Evolutionary conservation across 2,888 invertebrate species (phyloP).

Genomic region (Rhaphigaster nebulosa): DNA sequence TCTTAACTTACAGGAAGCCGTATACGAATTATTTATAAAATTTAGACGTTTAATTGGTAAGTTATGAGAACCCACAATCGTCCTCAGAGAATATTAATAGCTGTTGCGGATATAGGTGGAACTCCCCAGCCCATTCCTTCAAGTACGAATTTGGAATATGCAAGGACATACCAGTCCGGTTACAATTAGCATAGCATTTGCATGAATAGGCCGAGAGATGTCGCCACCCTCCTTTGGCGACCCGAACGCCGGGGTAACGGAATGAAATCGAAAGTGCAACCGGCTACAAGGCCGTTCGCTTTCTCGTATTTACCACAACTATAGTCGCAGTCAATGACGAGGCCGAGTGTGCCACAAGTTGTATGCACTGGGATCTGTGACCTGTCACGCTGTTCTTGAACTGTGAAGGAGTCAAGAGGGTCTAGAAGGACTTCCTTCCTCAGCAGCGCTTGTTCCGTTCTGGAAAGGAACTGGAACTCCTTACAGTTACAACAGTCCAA

Average conservation of each 20-base stretch:
- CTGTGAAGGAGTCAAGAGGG: background rate
- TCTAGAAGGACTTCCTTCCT: background rate
- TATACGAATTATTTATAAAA: no score
- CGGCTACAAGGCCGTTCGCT: background rate
- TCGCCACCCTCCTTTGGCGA: conserved; percentile 23
- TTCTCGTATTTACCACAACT: conserved; percentile 27
- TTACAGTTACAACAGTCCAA: background rate
- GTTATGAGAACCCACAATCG: background rate
- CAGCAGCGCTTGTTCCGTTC: background rate
- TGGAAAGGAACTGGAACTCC: background rate
- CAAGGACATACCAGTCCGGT: background rate
- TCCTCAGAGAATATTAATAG: background rate
- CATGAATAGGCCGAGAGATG: conserved; percentile 7
- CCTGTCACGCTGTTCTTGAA: background rate
- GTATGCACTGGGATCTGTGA: background rate
- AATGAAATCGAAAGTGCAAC: background rate
- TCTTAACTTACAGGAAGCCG: no score
- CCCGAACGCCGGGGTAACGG: background rate
- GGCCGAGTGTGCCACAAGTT: background rate
- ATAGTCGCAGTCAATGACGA: background rate
- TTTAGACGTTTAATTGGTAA: background rate
- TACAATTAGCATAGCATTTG: conserved; percentile 28
- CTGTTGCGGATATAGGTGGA: background rate
- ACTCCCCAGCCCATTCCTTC: background rate
- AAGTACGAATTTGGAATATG: conserved; percentile 5